Conservation (phyloP, 1,140 invertebrate genomes). For the Bilobella aurantiaca region DNA sequence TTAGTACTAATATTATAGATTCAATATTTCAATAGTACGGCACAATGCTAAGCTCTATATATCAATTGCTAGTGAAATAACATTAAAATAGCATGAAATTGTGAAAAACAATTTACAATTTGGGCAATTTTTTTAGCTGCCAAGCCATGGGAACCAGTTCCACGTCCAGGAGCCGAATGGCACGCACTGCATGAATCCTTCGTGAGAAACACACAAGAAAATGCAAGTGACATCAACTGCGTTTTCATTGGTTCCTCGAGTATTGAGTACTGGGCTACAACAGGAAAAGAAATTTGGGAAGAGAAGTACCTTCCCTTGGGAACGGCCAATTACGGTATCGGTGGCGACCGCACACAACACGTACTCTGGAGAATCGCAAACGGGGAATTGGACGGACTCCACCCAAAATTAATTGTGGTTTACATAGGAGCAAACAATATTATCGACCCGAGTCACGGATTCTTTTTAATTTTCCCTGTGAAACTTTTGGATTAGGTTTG, state of each 20-base stretch:
- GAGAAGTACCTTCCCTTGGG: constrained; percentile 24
- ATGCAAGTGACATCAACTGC: constrained; percentile 6
- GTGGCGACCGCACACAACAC: constrained; percentile 49
- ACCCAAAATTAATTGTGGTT: constrained; percentile 40
- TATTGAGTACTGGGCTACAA: constrained; percentile 16
- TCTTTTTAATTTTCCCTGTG: no score
- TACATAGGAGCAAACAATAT: constrained; percentile 29
- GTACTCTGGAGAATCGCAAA: constrained; percentile 49
- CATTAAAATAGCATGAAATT: no score
- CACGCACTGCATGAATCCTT: constrained; percentile 7
- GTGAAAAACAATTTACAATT: no score
- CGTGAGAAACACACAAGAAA: constrained; percentile 5
- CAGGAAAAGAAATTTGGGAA: constrained; percentile 13
- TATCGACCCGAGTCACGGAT: no score
- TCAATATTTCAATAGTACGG: no score
- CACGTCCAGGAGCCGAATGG: constrained; percentile 17
- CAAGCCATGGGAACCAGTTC: constrained; percentile 19
- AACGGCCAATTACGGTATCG: constrained; percentile 49
- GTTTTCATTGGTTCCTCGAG: constrained; percentile 25
- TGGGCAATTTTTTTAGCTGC: no score
- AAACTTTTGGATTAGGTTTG: no score
- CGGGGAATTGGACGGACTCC: constrained; percentile 46
- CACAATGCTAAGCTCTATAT: no score
- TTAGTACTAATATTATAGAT: no score
- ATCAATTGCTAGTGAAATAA: no score